Evolutionary conservation across 2,113 vertebrate genomes (phyloP).

Genomic region (Lonchura striata): DNA sequence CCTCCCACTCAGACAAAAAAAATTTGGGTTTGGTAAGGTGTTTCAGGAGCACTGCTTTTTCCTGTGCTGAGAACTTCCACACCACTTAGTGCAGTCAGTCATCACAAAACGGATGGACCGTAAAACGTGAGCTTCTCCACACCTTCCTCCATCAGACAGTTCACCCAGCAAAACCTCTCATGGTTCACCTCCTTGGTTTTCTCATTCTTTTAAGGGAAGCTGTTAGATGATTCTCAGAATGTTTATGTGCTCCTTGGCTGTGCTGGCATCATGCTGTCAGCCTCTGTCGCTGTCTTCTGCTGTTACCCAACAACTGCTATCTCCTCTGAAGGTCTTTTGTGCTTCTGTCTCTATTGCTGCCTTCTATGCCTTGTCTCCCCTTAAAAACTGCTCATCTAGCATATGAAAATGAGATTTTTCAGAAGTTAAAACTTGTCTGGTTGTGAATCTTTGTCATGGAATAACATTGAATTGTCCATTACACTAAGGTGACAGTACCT

Average conservation of each 20-base stretch:
- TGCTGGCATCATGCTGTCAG: background rate
- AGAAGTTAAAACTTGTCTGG: background rate
- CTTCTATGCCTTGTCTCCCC: background rate
- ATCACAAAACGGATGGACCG: rapidly evolving
- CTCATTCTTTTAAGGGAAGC: background rate
- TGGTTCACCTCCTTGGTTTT: background rate
- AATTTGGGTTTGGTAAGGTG: background rate
- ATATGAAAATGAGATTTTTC: background rate
- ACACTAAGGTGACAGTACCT: background rate
- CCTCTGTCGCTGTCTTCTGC: background rate
- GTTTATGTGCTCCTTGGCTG: background rate
- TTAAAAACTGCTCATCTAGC: background rate
- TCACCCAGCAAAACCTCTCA: background rate
- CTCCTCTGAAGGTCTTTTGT: background rate
- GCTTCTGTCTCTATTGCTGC: background rate
- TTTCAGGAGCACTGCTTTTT: background rate
- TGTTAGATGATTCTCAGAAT: background rate
- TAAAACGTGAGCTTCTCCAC: background rate
- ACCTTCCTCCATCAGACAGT: background rate
- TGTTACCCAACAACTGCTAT: background rate
- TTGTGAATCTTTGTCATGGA: background rate
- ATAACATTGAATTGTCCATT: background rate
- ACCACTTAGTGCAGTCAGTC: background rate
- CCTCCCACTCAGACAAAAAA: background rate
- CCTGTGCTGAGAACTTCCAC: background rate